These are phyloP conservation scores for Colius striatus DNA, from an alignment of 2,113 vertebrate genomes.

Conservation along the genomic window DNA sequence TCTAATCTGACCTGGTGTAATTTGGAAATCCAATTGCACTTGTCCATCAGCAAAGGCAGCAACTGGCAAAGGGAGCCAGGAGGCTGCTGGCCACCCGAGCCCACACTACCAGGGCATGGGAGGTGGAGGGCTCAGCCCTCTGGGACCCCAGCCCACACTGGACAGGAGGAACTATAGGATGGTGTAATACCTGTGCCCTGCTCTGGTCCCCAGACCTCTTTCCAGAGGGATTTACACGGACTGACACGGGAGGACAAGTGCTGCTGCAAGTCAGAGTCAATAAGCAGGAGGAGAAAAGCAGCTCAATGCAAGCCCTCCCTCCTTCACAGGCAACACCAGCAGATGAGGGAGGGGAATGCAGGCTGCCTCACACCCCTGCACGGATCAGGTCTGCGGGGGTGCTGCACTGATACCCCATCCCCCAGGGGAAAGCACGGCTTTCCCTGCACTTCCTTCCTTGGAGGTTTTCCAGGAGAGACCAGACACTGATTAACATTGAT, in stretches of 20 bases:
- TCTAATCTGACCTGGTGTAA: constrained; percentile 1
- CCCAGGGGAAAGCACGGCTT: background rate
- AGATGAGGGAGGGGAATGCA: rapidly evolving
- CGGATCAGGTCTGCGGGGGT: rapidly evolving
- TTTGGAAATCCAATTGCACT: constrained; percentile 46
- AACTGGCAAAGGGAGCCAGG: background rate
- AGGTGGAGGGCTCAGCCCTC: background rate
- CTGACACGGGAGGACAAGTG: rapidly evolving
- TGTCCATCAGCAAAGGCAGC: constrained; percentile 10
- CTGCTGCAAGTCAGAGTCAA: rapidly evolving
- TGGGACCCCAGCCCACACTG: rapidly evolving
- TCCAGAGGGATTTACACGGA: background rate
- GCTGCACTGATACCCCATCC: rapidly evolving
- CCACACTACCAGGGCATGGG: background rate
- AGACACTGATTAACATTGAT: background rate
- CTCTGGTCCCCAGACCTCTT: background rate
- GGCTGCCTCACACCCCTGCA: no score
- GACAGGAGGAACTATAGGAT: background rate
- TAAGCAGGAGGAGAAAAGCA: background rate
- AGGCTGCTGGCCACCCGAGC: rapidly evolving
- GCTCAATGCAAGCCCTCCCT: background rate
- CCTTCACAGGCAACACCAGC: rapidly evolving
- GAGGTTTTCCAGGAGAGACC: background rate
- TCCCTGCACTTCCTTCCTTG: background rate
- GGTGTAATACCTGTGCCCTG: background rate